A percentile compares a stretch with the other conserved stretches of the same genome.
Conservation (phyloP, 1,140 invertebrate genomes). For the Drosophila littoralis region DNA sequence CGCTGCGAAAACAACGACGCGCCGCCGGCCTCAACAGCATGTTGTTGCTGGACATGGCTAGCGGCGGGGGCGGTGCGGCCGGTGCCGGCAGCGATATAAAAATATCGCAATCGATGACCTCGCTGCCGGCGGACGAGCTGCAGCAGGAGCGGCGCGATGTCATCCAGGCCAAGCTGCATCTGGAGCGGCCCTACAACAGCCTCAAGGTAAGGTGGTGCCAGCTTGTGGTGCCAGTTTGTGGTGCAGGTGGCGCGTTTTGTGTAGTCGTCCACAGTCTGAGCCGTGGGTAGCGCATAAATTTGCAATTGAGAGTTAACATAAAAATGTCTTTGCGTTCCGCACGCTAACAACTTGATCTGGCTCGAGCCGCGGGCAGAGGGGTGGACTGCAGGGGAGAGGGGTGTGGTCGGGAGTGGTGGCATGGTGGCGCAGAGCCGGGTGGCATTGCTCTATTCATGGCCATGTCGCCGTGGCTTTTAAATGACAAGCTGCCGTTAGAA, state of each 20-base stretch:
- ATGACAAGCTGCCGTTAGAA: constrained; percentile 69
- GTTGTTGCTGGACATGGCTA: neutral
- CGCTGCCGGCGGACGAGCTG: constrained; percentile 74
- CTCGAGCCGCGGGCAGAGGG: neutral
- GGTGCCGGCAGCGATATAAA: constrained; percentile 58
- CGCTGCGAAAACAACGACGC: constrained; percentile 62
- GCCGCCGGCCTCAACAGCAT: neutral
- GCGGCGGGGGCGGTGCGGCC: neutral
- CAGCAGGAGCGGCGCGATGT: constrained; percentile 73
- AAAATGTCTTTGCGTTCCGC: neutral
- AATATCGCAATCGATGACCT: constrained; percentile 82
- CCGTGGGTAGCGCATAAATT: constrained; percentile 33
- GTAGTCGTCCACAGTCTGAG: neutral
- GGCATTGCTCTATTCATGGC: constrained; percentile 26
- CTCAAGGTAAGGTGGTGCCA: constrained; percentile 86
- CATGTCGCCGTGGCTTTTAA: constrained; percentile 33
- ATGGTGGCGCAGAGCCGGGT: neutral
- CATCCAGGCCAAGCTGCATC: constrained; percentile 75
- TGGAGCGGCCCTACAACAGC: constrained; percentile 88
- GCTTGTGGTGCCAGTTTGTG: neutral
- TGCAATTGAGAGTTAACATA: constrained; percentile 14
- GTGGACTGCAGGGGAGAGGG: neutral
- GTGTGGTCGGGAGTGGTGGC: neutral
- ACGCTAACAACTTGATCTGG: constrained; percentile 27
- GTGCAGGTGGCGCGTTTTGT: neutral